Evolutionary conservation across 2,888 invertebrate species (phyloP).

Genomic region (Ectemnius lituratus): DNA sequence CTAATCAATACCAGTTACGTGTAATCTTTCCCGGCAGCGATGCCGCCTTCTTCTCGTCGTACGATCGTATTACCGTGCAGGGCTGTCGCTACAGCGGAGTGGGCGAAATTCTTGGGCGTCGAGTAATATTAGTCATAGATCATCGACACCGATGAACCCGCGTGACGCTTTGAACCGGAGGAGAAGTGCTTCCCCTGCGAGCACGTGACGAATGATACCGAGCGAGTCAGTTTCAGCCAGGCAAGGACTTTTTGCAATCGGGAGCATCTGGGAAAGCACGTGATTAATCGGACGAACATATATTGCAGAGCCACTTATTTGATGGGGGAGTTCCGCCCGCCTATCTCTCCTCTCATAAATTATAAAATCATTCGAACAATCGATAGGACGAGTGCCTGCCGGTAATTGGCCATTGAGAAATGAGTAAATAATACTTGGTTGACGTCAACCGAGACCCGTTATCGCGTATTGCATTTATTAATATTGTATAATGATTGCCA

Average conservation of each 20-base stretch:
- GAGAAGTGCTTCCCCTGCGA: not conserved
- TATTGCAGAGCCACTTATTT: not conserved
- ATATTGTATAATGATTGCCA: too few species aligned
- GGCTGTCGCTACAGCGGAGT: too few species aligned
- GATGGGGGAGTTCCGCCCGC: not conserved
- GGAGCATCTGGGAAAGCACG: slow-evolving; percentile 13
- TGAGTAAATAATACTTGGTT: not conserved
- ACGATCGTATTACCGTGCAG: too few species aligned
- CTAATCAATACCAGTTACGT: too few species aligned
- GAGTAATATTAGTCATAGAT: slow-evolving; percentile 11
- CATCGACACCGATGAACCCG: slow-evolving; percentile 21
- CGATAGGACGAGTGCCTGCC: slow-evolving; percentile 2
- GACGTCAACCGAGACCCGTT: not conserved
- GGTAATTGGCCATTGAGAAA: slow-evolving; percentile 13
- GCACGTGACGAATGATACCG: slow-evolving; percentile 12
- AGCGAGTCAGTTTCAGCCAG: not conserved
- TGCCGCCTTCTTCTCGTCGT: too few species aligned
- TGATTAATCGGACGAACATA: slow-evolving; percentile 12
- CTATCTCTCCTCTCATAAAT: slow-evolving; percentile 18
- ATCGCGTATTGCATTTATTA: too few species aligned
- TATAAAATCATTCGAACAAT: slow-evolving; percentile 16
- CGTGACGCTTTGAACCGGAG: slow-evolving; percentile 2
- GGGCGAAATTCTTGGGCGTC: not conserved
- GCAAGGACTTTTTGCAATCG: slow-evolving; percentile 17
- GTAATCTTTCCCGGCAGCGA: too few species aligned